These are phyloP conservation scores for Urocyon cinereoargenteus DNA, from an alignment of 2,797 vertebrate species.

Conservation along the genomic window DNA sequence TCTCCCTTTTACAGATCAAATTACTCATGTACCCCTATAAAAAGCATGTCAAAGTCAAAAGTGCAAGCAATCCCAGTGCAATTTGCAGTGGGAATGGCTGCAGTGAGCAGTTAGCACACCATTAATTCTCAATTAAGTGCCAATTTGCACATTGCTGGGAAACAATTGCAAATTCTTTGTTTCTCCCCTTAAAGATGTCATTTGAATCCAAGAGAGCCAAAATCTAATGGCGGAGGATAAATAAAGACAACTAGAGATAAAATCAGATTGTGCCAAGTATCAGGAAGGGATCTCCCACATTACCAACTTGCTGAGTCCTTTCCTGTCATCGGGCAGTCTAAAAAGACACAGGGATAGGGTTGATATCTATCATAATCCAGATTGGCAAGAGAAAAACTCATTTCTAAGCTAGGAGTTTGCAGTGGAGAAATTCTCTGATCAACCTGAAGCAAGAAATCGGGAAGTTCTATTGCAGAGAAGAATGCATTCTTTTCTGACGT, in stretches of 20 bases:
- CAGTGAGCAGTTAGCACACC: constrained; percentile 58
- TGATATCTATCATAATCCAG: constrained; percentile 33
- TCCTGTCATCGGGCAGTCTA: not conserved
- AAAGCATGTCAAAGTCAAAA: constrained; percentile 72
- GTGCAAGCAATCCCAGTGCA: constrained; percentile 30
- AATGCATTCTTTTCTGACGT: not conserved
- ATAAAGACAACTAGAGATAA: constrained; percentile 64
- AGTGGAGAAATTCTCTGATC: not conserved
- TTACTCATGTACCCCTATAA: constrained; percentile 66
- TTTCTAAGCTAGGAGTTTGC: not conserved
- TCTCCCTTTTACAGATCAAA: constrained; percentile 57
- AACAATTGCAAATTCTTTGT: constrained; percentile 73
- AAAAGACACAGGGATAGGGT: not conserved
- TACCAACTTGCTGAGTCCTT: not conserved
- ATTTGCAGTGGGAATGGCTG: constrained; percentile 40
- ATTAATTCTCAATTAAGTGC: constrained; percentile 77
- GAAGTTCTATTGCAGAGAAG: not conserved
- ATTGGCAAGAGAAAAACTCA: not conserved
- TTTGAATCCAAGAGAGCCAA: constrained; percentile 38
- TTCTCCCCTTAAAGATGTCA: constrained; percentile 52
- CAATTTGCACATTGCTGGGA: constrained; percentile 63
- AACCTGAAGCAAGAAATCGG: not conserved
- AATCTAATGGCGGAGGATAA: constrained; percentile 33
- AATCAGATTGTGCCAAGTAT: constrained; percentile 15
- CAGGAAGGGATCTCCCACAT: not conserved